Percentiles rank a stretch among this genome's conserved stretches.
These are phyloP conservation scores for Biston betularia DNA, from an alignment of 2,888 invertebrate species.

Conservation along the genomic window DNA sequence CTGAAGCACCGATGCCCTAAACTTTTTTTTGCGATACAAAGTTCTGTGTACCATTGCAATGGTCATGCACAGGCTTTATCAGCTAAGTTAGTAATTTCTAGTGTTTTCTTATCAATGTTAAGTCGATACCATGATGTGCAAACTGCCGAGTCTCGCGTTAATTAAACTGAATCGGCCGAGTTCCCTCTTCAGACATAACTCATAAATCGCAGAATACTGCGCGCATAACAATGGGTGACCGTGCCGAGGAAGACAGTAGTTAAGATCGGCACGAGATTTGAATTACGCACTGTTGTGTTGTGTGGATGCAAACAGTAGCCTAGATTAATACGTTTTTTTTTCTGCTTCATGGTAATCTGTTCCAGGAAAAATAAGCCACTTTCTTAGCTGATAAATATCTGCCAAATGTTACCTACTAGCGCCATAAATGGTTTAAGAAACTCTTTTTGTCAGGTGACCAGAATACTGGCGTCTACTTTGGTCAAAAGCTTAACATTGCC, in stretches of 20 bases:
- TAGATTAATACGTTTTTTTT: not conserved
- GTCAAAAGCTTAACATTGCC: too few relatives aligned
- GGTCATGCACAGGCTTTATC: too few relatives aligned
- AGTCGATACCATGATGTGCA: not conserved
- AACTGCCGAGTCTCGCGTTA: conserved; percentile 31
- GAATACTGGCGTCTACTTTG: too few relatives aligned
- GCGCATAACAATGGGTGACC: conserved; percentile 35
- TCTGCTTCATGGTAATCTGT: too few relatives aligned
- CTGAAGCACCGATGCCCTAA: too few relatives aligned
- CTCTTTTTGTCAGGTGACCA: too few relatives aligned
- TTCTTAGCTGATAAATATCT: too few relatives aligned
- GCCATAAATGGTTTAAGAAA: too few relatives aligned
- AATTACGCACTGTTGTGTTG: conserved; percentile 2
- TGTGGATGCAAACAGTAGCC: not conserved
- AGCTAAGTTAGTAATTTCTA: not conserved
- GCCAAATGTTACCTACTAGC: too few relatives aligned
- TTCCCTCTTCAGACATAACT: conserved; percentile 43
- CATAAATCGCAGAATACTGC: conserved; percentile 37
- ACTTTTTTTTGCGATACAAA: too few relatives aligned
- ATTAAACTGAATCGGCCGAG: conserved; percentile 46
- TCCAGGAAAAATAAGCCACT: too few relatives aligned
- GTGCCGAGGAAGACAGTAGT: conserved; percentile 14
- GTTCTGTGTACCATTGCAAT: not conserved
- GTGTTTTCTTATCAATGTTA: not conserved
- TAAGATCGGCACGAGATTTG: conserved; percentile 21